A percentile compares a stretch with the other conserved stretches of the same genome.
These are phyloP conservation scores for Saturnia japonica DNA, from an alignment of 2,888 invertebrate species.

Conservation along the genomic window DNA sequence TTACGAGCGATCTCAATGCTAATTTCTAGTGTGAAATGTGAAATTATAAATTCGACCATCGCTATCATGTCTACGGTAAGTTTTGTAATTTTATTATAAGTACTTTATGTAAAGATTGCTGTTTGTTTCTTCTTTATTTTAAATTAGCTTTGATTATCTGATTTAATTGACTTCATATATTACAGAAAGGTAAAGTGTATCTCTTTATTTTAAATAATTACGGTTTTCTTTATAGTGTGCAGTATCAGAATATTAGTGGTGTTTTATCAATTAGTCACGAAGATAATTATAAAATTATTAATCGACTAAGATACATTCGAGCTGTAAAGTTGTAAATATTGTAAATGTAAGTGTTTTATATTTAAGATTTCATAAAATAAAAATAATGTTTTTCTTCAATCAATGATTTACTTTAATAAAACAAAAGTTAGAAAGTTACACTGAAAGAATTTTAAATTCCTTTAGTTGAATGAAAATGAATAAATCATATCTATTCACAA, in stretches of 20 bases:
- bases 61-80: constrained; percentile 34
- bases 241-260: neutral
- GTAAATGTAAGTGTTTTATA: neutral
- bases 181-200: neutral
- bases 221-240: neutral
- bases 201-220: neutral
- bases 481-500: neutral
- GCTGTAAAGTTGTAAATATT: neutral
- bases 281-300: neutral
- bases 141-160: neutral
- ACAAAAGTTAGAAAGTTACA: neutral
- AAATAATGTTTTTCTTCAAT: neutral
- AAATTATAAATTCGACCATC: constrained; percentile 19
- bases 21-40: no score
- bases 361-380: no score
- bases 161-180: neutral
- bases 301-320: neutral
- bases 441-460: neutral
- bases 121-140: neutral
- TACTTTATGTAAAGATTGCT: neutral
- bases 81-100: constrained; percentile 24
- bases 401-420: neutral
- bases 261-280: neutral
- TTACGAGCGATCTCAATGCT: constrained; percentile 14
- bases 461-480: neutral